Base-by-base conservation (phyloP, 2,888 invertebrate genomes). In the Pandemis corylana region DNA sequence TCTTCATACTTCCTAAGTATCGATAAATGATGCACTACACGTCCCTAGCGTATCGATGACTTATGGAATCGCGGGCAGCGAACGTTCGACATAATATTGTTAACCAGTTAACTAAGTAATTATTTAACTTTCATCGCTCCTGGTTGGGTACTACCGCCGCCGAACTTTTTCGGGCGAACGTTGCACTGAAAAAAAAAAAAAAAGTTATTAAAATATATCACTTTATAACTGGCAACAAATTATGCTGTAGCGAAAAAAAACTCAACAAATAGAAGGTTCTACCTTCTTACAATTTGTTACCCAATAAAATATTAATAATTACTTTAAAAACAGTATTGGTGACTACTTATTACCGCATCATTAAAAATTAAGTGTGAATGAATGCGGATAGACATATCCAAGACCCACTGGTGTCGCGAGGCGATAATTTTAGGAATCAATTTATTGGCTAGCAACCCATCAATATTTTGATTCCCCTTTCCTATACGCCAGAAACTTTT, bases 61-160 rank as follows among this genome's bases (percentile, higher is more conserved):
- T 46, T 46, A 12, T 46, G 12, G 46, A 10, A 46, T 12, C 46
- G 5, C 46, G 12, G 46, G 12, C 46, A 46, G 46, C 46, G 46
- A 46, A 12, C 5, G 46, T 46, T 46, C 46, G 12, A 46, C 12
- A 12, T 36, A 36, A 10, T 46, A 46, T 12, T 15, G 56, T 56
- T 20, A 56, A 56, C 20, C 56, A 56, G 9, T 56, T 56, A 56
- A 56, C 56, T 51, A 65, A 76, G 73, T 78, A 79, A 75, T 77
- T 75, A 77, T 78, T 78, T 77, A 78, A 79, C 77, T 77, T 76
- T 76, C 77, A 78, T 70, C 72, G 73, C 67, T 53, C 28, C 59
- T 59, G 65, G 72, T 65, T 68, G 76, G 75, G 78, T 86, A 85
- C 85, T 88, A 87, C 85, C 86, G 85, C 73, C 82, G 84, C 76